A percentile compares a stretch with the other conserved stretches of the same genome.
Evolutionary conservation across 2,113 vertebrate genomes (phyloP).

Genomic region (Eleginops maclovinus): DNA sequence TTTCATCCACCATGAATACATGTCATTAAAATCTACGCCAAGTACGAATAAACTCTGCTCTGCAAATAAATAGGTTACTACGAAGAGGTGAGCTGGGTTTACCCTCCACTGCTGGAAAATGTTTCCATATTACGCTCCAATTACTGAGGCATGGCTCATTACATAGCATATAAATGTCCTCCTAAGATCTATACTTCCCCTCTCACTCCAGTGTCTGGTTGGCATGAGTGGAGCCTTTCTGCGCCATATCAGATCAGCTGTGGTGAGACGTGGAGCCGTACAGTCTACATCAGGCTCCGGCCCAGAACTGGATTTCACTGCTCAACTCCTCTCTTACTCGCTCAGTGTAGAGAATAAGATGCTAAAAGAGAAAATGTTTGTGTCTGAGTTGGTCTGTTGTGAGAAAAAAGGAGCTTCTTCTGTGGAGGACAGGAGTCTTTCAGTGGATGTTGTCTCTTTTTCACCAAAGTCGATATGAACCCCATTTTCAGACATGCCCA

Average conservation of each 20-base stretch:
- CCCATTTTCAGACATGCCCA: neutral
- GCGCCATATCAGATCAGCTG: constrained; percentile 75
- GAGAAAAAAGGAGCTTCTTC: neutral
- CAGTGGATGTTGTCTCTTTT: neutral
- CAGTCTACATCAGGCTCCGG: constrained; percentile 69
- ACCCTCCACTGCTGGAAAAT: constrained; percentile 56
- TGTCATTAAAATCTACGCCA: constrained; percentile 25
- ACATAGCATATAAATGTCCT: constrained; percentile 62
- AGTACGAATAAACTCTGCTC: constrained; percentile 12
- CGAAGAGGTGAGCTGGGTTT: constrained; percentile 53
- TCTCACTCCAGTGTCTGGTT: constrained; percentile 65
- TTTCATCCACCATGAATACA: constrained; percentile 5
- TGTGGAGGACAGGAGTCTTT: neutral
- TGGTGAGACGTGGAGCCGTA: constrained; percentile 75
- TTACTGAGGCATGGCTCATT: constrained; percentile 69
- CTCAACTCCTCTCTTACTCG: neutral
- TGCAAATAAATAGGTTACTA: constrained; percentile 44
- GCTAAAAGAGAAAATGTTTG: neutral
- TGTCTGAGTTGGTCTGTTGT: neutral
- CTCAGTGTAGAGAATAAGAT: neutral
- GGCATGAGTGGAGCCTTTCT: constrained; percentile 58
- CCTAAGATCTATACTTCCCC: constrained; percentile 46
- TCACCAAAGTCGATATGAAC: neutral
- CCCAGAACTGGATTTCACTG: constrained; percentile 33
- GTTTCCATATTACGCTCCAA: constrained; percentile 61